phyloP scores from a whole-genome alignment of 2,113 vertebrate species.

The Lichenostomus cassidix region DNA sequence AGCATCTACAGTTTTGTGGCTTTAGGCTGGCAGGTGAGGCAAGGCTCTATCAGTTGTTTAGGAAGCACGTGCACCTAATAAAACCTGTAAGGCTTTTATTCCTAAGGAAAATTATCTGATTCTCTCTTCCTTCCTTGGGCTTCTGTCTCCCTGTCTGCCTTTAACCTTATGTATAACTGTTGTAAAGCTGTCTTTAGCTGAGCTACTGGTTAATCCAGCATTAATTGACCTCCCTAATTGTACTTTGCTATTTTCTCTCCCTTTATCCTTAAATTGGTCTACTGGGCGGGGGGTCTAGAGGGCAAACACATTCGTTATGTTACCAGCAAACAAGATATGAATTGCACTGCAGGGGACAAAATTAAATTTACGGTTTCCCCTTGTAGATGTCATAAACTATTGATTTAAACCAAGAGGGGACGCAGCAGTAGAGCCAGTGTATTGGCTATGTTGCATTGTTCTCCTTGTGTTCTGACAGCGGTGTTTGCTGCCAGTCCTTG shows the following conservation, averaged over 20 bases:
- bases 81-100: neutral
- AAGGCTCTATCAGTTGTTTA: neutral
- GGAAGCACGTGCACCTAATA: neutral
- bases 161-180: neutral
- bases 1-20: neutral
- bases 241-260: slow-evolving; percentile 70
- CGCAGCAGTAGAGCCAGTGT: slow-evolving; percentile 36
- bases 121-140: slow-evolving; percentile 14
- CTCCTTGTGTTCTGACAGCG: neutral
- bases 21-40: neutral
- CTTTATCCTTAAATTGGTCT: slow-evolving; percentile 76
- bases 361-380: slow-evolving; percentile 82
- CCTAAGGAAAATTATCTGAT: neutral
- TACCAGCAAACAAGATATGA: slow-evolving; percentile 77
- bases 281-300: slow-evolving; percentile 72
- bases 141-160: neutral
- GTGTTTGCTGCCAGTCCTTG: neutral
- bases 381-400: slow-evolving; percentile 81
- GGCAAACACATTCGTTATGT: slow-evolving; percentile 79
- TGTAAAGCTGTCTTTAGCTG: slow-evolving; percentile 58
- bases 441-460: neutral
- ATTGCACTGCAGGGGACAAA: slow-evolving; percentile 75
- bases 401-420: slow-evolving; percentile 76
- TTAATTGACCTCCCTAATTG: slow-evolving; percentile 73
- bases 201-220: slow-evolving; percentile 69